Base-by-base conservation (phyloP, 2,797 vertebrate genomes). In the Melanotaenia trifasciata region DNA sequence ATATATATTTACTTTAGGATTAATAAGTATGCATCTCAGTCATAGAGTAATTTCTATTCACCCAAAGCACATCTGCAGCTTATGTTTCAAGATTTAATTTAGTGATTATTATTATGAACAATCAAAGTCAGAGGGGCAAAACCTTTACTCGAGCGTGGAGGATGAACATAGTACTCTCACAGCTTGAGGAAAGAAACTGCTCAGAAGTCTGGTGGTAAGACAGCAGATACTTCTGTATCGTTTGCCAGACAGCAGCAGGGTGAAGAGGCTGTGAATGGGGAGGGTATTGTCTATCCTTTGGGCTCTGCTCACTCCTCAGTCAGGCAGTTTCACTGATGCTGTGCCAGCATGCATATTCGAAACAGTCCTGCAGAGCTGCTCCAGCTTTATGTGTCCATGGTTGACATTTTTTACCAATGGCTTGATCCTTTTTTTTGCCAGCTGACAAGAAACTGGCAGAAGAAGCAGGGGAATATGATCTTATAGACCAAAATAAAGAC, bases 381-480 rank as follows among this genome's bases (percentile, higher is more conserved):
- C 58, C 45, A 69, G 67, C 67, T 59, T 24, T 32, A 53, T 69
- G 57, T 51, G 67, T 50, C 35, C 47, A 38, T 24, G 51, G 58
- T 45, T 58, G 24, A 58, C 13, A 35, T 68, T 24, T 50, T 68
- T 58, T 59, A 35, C 45, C 43, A 58, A 43, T 54, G 20, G 22
- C 38, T 64, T 50, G 11, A 64, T 58, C 18, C 8, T 58, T 38
- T 58, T 58, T 56, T 22, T 35, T 43, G 28, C 28, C 28, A 45
- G 38, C n/a, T 43, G 30, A 8, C 47, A 35, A 35, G 24, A 38
- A 45, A 38, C 53, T 40, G 35, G 12, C 1, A n/a, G 61, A 7
- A 20, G 45, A 53, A 51, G 24, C 33, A 61, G 47, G 30, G 20
- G 26, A 58, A 50, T 32, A 36, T 20, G 28, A 13, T 63, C 36